Percentiles rank a stretch among this genome's conserved stretches.
Evolutionary conservation across 2,113 vertebrate species (phyloP).

Genomic region (Neopipo cinnamomea): DNA sequence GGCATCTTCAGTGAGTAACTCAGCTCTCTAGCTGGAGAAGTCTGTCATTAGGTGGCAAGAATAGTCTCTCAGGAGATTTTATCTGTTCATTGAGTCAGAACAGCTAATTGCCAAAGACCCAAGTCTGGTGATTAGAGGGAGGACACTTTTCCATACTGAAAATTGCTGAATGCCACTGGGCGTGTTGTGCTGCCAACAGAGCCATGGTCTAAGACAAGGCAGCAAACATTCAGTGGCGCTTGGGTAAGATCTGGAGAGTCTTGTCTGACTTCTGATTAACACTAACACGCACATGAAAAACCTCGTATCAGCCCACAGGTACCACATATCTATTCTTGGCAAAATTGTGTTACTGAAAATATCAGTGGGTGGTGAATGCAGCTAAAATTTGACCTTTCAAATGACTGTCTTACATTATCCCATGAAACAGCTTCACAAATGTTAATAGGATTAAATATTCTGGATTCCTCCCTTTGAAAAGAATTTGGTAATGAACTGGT

Average conservation of each 20-base stretch:
- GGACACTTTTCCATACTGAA: not conserved
- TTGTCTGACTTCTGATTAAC: not conserved
- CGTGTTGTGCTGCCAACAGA: not conserved
- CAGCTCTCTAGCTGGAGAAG: not conserved
- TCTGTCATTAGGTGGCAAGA: not conserved
- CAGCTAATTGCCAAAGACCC: not conserved
- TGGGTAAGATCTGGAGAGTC: not conserved
- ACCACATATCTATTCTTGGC: not conserved
- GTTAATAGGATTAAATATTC: not conserved
- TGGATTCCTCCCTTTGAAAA: not conserved
- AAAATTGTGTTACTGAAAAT: not conserved
- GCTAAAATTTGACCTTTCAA: not conserved
- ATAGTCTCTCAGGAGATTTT: not conserved
- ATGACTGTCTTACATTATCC: not conserved
- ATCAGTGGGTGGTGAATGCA: not conserved
- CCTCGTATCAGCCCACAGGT: not conserved
- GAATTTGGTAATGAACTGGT: not conserved
- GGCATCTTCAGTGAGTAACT: not conserved
- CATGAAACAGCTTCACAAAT: not conserved
- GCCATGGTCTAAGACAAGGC: not conserved
- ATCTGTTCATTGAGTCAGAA: not conserved
- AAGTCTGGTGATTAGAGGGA: not conserved
- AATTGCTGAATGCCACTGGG: not conserved
- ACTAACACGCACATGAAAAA: not conserved
- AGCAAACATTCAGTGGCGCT: not conserved